Evolutionary conservation across 2,888 invertebrate genomes (phyloP), one percentile per base, ranked within the genome.

Genomic region (Rutpela maculata): DNA sequence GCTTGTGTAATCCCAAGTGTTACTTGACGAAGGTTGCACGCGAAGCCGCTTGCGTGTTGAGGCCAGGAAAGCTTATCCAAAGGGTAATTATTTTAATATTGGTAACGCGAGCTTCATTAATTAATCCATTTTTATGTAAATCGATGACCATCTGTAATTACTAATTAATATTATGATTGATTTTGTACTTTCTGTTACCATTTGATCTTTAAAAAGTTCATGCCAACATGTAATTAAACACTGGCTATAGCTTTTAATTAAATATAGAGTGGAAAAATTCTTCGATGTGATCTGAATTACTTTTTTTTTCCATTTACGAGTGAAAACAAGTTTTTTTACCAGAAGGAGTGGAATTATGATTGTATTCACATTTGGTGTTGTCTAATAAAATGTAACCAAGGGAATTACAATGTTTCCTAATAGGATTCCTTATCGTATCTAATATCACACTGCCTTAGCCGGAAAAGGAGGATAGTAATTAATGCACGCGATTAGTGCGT

Each of bases 61-160:
- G 69, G 66, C 69, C 59, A 43, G 22, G 66, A 19, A 7, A 59
- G 12, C 17, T 66, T 50, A 35, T 18, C 56, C 56, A 17, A 56
- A 65, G 65, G 57, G 74, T 80, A 79, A 80, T 81, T 80, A 80
- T 80, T 80, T 79, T 80, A 80, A 79, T 80, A 81, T 80, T 77
- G 81, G 73, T 60, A 78, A 62, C 75, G 79, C 75, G 78, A 76
- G 79, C 69, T 70, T 67, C 76, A 78, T 80, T 80, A 81, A 81
- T 81, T 80, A 79, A 72, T 26, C 70, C 57, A 68, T 55, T 69
- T 78, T 81, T 76, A 79, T 70, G 69, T 69, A 76, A 81, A 78
- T 80, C 79, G 69, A 79, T 80, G 62, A 75, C 26, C 11, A 43
- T 43, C 65, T 50, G 43, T 19, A 66, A 66, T 66, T 50, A 26